A percentile compares a stretch with the other conserved stretches of the same genome.
These are phyloP conservation scores for Ctenicera cuprea DNA, from an alignment of 2,888 invertebrate genomes.

Conservation along the genomic window DNA sequence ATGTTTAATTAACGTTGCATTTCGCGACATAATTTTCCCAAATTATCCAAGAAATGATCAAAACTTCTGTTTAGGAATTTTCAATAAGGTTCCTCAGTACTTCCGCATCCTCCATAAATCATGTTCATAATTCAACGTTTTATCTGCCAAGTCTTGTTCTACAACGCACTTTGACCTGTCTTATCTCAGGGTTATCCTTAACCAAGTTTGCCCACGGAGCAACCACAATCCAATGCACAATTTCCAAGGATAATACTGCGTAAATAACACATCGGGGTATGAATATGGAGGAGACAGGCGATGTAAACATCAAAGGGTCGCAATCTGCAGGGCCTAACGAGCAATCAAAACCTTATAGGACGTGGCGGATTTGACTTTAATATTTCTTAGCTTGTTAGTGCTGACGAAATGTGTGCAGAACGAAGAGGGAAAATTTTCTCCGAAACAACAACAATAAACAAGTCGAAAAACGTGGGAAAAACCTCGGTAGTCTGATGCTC, in stretches of 20 bases:
- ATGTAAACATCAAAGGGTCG: constrained; percentile 51
- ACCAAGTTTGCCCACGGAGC: constrained; percentile 27
- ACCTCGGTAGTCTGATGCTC: constrained; percentile 1
- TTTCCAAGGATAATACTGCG: constrained; percentile 53
- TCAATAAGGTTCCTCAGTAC: no score
- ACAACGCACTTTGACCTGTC: constrained; percentile 12
- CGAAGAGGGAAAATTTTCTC: not conserved
- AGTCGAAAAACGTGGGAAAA: constrained; percentile 22
- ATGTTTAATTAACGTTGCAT: not conserved
- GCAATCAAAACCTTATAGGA: constrained; percentile 42
- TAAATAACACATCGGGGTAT: constrained; percentile 53
- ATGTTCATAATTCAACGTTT: constrained; percentile 14
- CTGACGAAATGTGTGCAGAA: not conserved
- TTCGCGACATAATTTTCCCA: no score
- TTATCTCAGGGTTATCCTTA: constrained; percentile 22
- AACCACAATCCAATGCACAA: constrained; percentile 51
- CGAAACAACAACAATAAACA: constrained; percentile 26
- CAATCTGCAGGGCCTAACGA: constrained; percentile 48
- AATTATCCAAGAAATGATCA: no score
- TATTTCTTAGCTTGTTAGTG: constrained; percentile 37
- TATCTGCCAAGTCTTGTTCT: constrained; percentile 13
- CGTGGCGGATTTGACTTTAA: constrained; percentile 37
- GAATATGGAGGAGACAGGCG: constrained; percentile 54
- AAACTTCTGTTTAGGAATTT: no score
- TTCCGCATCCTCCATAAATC: not conserved